Evolutionary conservation across 2,113 vertebrate genomes (phyloP), one percentile per base, ranked within the genome.

Genomic region (Motacilla alba): DNA sequence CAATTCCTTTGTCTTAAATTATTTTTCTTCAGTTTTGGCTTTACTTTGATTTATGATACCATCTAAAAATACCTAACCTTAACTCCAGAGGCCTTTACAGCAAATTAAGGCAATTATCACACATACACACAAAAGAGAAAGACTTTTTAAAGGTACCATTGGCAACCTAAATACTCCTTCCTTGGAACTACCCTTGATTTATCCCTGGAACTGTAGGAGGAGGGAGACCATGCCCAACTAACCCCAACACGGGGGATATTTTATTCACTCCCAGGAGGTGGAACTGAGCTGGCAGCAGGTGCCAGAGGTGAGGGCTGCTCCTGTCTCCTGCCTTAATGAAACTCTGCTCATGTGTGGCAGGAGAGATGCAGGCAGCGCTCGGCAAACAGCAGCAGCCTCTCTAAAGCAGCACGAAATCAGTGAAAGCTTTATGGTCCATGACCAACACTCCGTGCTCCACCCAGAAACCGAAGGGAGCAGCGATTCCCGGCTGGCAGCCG

Each of bases 391-490:
- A 58, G 94, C 73, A 35, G 83, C 76, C 76, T 92, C 63, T 31
- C 27, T 35, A 35, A 35, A 35, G 35, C 43, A 39, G 77, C 67
- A 37, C 75, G 87, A 63, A 83, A 91, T 74, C 85, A 77, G 72
- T 20, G 37, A 56, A 35, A 86, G 92, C 85, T 94, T 94, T 86
- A 94, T 67, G 90, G 88, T 80, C 92, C 83, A 31, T 93, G 95
- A 93, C 90, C 87, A 77, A 75, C 68, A 10, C 87, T 89, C 79
- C 0, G 52, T 22, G 85, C 91, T 96, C 94, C 96, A 96, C 95
- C 95, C 94, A 91, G 94, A 95, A 97, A 95, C 94, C 59, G 6
- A 50, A 83, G 62, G 68, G 46, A 84, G 87, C 70, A 49, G 84
- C 4, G n/a, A 87, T 93, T 73, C 66, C 82, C 27, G 2, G 86